Evolutionary conservation across 2,888 invertebrate species (phyloP), one percentile per base, ranked within the genome.

Genomic region (Teleogryllus oceanicus): DNA sequence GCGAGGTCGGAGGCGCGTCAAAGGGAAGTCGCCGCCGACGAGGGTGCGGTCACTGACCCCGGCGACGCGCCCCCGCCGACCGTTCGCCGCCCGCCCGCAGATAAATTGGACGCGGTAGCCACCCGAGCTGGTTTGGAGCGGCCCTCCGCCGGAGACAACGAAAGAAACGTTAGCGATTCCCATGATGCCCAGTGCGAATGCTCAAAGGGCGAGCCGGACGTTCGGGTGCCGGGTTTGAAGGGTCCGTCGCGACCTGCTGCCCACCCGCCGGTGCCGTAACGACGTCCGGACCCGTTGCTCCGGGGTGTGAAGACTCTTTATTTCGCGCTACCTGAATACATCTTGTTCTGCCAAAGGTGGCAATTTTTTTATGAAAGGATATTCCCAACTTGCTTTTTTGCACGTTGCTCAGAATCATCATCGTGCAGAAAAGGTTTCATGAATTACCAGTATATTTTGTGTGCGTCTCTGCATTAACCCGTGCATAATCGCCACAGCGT

Each of bases 71-170:
- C 37, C 37, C 37, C 37, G 37, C 62, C 62, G n/a, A 62, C n/a
- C 16, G 13, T 62, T 18, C 62, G 62, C n/a, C n/a, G 16, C 8
- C 16, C 62, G n/a, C 62, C n/a, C 62, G 13, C 16, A 62, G 62
- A 62, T 62, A 62, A 62, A 62, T 62, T 62, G 62, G 62, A 62
- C n/a, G 62, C 62, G 62, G 62, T 62, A 37, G 62, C 62, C 62
- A 8, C 62, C 62, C 62, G 62, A 62, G 62, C 62, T 13, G 62
- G 62, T 62, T 62, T n/a, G 13, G 62, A 18, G 16, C 62, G 62
- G 62, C 62, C 62, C 62, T 62, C 62, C n/a, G 16, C n/a, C 0
- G 37, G 8, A 37, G 16, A 62, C 62, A 62, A 62, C 62, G 16
- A 62, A 62, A 62, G 62, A 62, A 62, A 62, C 62, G 62, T 62